A percentile compares a stretch with the other conserved stretches of the same genome.
phyloP scores from a whole-genome alignment of 37 sponge, comb jelly and placozoan genomes.

The Aplysina aerophoba region DNA sequence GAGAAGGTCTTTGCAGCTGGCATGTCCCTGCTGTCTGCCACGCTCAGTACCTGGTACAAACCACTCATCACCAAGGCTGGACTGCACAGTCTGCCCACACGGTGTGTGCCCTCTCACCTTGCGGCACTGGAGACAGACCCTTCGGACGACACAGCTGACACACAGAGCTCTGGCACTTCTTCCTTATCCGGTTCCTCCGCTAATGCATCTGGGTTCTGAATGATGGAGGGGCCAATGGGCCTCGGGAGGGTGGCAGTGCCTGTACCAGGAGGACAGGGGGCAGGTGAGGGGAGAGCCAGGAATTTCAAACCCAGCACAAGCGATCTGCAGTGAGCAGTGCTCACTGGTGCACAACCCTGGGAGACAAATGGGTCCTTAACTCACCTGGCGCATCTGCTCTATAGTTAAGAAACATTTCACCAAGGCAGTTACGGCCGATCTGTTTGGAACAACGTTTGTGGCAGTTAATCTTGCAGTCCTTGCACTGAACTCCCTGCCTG shows the following conservation, averaged over 20 bases:
- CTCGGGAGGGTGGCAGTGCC: conserved; percentile 14
- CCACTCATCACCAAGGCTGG: too few species aligned
- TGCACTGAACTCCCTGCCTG: conserved; percentile 83
- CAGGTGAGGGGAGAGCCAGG: too few species aligned
- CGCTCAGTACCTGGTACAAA: too few species aligned
- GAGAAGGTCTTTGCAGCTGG: too few species aligned
- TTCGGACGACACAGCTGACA: neutral
- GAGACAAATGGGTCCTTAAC: too few species aligned
- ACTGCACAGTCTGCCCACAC: too few species aligned
- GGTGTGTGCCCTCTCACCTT: neutral
- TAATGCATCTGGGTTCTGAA: neutral
- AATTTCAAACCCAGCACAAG: too few species aligned
- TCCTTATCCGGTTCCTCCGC: conserved; percentile 23
- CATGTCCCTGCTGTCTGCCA: too few species aligned
- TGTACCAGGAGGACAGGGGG: too few species aligned
- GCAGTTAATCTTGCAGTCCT: conserved; percentile 82
- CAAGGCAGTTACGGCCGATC: conserved; percentile 78
- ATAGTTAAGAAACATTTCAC: conserved; percentile 57
- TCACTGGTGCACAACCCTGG: too few species aligned
- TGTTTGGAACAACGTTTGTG: conserved; percentile 88
- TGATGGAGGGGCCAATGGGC: neutral
- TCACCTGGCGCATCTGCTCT: neutral
- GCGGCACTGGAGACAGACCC: conserved; percentile 18
- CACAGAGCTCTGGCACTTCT: neutral
- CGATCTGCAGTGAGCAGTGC: too few species aligned